These are phyloP conservation scores for Leptonema lineaticorne DNA, from an alignment of 1,140 invertebrate species.

Conservation along the genomic window DNA sequence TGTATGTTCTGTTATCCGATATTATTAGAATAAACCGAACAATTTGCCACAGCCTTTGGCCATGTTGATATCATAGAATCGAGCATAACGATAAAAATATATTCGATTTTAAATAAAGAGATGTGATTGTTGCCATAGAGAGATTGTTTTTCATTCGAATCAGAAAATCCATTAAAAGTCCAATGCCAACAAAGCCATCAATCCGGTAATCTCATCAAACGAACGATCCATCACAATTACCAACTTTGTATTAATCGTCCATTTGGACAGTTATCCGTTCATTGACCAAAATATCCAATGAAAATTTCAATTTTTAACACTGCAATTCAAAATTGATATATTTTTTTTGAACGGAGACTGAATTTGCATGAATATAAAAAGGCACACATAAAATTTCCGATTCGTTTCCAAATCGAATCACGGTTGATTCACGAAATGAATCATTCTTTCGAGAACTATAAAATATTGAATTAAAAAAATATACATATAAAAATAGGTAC, in stretches of 20 bases:
- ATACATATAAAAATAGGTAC: background rate
- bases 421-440: background rate
- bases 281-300: background rate
- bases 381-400: too few relatives aligned
- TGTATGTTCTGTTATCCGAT: too few relatives aligned
- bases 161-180: slow-evolving; percentile 31
- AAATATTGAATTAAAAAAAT: background rate
- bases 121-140: too few relatives aligned
- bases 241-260: slow-evolving; percentile 25
- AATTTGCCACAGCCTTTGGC: too few relatives aligned
- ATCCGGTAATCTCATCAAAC: slow-evolving; percentile 31
- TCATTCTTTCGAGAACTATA: background rate
- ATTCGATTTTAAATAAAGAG: too few relatives aligned
- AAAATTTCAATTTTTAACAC: background rate
- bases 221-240: slow-evolving; percentile 33
- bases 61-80: too few relatives aligned
- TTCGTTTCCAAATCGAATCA: background rate
- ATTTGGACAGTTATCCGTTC: background rate
- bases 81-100: too few relatives aligned
- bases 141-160: slow-evolving; percentile 16
- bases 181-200: slow-evolving; percentile 28
- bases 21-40: too few relatives aligned
- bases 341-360: too few relatives aligned
- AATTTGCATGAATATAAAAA: too few relatives aligned
- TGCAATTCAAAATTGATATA: background rate